phyloP scores from a whole-genome alignment of 2,888 invertebrate genomes.

The Lasioglossum malachurum region DNA sequence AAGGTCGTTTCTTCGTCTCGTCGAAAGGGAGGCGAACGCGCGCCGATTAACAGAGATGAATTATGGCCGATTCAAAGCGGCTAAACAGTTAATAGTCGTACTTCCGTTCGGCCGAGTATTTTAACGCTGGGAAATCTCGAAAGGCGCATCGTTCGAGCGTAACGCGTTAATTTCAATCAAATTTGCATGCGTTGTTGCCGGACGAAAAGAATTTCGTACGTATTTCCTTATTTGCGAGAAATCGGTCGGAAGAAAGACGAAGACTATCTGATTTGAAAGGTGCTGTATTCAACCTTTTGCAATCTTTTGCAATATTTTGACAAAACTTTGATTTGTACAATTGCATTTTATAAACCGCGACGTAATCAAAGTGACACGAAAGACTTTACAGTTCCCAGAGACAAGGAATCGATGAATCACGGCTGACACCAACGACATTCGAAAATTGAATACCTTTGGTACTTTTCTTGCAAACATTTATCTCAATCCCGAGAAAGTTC shows the following conservation, averaged over 20 bases:
- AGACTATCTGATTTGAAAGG: too few relatives aligned
- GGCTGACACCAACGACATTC: too few relatives aligned
- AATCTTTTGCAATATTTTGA: too few relatives aligned
- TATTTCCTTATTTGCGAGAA: neutral
- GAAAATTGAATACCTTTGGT: neutral
- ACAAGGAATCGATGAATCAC: neutral
- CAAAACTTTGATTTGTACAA: too few relatives aligned
- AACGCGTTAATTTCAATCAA: neutral
- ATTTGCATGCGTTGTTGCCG: neutral
- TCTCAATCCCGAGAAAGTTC: neutral
- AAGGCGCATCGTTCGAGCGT: neutral
- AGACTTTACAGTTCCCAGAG: neutral
- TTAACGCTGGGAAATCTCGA: neutral
- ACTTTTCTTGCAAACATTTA: neutral
- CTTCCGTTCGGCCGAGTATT: conserved; percentile 42
- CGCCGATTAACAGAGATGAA: conserved; percentile 60
- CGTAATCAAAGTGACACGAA: too few relatives aligned
- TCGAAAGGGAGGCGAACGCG: conserved; percentile 34
- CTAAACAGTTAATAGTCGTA: conserved; percentile 46
- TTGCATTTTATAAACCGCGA: too few relatives aligned
- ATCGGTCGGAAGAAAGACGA: too few relatives aligned
- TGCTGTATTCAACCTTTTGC: too few relatives aligned
- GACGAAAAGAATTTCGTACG: neutral
- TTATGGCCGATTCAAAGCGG: conserved; percentile 46
- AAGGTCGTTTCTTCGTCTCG: conserved; percentile 30